Evolutionary conservation across 2,113 vertebrate species (phyloP).

Genomic region (Miniopterus natalensis): DNA sequence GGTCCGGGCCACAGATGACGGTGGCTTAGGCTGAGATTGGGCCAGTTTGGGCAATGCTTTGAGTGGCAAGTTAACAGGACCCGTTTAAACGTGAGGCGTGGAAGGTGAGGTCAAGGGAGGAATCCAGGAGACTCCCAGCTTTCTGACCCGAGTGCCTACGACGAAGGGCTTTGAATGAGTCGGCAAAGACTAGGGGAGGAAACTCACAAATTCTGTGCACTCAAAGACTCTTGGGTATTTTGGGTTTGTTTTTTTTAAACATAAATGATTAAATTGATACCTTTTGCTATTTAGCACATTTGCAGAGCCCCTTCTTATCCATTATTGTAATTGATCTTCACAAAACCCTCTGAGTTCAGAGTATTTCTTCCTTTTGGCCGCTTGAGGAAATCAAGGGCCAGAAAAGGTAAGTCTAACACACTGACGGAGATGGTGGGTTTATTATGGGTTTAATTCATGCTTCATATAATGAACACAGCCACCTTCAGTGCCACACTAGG

Average conservation of each 20-base stretch:
- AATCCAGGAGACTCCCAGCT: not conserved
- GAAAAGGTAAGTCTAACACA: not conserved
- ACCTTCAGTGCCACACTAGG: not conserved
- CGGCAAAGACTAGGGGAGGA: not conserved
- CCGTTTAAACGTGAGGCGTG: not conserved
- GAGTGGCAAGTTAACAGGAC: not conserved
- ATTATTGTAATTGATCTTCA: conserved; percentile 16
- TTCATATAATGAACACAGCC: not conserved
- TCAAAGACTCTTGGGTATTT: not conserved
- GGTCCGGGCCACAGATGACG: too few species aligned
- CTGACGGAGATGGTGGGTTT: not conserved
- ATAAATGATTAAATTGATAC: not conserved
- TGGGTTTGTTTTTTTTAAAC: not conserved
- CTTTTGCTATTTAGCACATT: not conserved
- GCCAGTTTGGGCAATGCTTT: not conserved
- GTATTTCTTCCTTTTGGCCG: not conserved
- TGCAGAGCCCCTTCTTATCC: not conserved
- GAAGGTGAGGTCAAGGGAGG: not conserved
- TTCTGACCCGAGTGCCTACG: not conserved
- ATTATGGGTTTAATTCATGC: not conserved
- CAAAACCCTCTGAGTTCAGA: not conserved
- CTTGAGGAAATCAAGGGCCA: conserved; percentile 25
- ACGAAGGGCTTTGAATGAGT: not conserved
- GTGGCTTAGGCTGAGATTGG: not conserved
- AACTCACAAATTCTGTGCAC: not conserved